A percentile compares a stretch with the other conserved stretches of the same genome.
Conservation (phyloP, 2,113 vertebrate species). For the Platysteira castanea region DNA sequence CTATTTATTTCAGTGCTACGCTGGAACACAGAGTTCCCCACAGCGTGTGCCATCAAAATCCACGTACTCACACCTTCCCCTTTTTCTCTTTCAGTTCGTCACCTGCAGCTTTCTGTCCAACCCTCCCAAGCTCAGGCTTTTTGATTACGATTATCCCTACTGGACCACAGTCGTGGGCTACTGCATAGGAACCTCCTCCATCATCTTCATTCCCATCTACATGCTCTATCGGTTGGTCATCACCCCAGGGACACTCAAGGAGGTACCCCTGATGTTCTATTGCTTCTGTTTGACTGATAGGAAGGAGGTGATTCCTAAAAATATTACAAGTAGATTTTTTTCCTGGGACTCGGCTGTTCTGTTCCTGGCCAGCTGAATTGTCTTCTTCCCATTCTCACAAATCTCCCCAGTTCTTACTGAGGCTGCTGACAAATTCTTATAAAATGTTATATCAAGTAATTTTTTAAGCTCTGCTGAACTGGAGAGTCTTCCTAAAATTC, state of each 20-base stretch:
- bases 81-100: conserved; percentile 82
- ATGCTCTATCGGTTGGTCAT: conserved; percentile 84
- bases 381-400: background rate
- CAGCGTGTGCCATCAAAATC: background rate
- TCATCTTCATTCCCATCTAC: conserved; percentile 91
- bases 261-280: conserved; percentile 73
- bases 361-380: background rate
- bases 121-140: conserved; percentile 86
- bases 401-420: background rate
- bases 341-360: background rate
- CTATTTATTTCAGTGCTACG: background rate
- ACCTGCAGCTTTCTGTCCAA: conserved; percentile 91
- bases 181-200: conserved; percentile 91
- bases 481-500: background rate
- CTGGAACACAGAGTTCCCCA: background rate
- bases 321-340: background rate
- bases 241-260: conserved; percentile 90
- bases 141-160: conserved; percentile 86
- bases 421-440: background rate
- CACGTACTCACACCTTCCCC: background rate
- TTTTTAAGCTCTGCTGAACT: background rate
- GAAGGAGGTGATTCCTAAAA: background rate
- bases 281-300: background rate
- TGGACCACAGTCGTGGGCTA: conserved; percentile 93
- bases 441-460: background rate